Conservation (phyloP, 2,888 invertebrate genomes). For the Netelia virgata region DNA sequence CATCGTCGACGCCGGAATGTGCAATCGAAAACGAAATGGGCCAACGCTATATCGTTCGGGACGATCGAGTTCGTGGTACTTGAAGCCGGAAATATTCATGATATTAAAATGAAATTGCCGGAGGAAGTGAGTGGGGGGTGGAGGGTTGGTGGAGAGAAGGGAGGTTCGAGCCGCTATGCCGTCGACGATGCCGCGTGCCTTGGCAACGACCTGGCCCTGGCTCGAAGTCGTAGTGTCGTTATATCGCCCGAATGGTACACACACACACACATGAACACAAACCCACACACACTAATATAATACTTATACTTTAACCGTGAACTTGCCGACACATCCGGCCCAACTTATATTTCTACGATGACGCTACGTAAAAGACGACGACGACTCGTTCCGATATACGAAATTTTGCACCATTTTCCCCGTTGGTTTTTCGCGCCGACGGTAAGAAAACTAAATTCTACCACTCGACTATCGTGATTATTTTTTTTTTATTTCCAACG, state of each 20-base stretch:
- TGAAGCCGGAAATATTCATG: slow-evolving; percentile 82
- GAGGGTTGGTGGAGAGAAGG: slow-evolving; percentile 2
- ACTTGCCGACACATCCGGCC: slow-evolving; percentile 69
- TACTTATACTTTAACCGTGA: slow-evolving; percentile 69
- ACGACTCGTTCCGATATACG: slow-evolving; percentile 12
- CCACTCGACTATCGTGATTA: background rate
- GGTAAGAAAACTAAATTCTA: too few relatives aligned
- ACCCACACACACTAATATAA: background rate
- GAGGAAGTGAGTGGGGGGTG: slow-evolving; percentile 55
- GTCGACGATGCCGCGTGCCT: slow-evolving; percentile 59
- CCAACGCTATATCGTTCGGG: slow-evolving; percentile 73
- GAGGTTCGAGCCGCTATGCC: slow-evolving; percentile 22
- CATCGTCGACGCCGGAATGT: slow-evolving; percentile 66
- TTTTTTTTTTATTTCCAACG: too few relatives aligned
- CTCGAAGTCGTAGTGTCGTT: slow-evolving; percentile 28
- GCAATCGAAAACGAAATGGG: slow-evolving; percentile 77
- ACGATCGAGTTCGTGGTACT: slow-evolving; percentile 79
- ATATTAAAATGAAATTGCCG: slow-evolving; percentile 83
- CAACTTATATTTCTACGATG: slow-evolving; percentile 45
- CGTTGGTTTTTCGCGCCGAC: background rate
- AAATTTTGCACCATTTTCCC: slow-evolving; percentile 33
- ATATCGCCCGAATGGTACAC: slow-evolving; percentile 13
- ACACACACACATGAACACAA: background rate
- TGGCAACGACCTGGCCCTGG: slow-evolving; percentile 65
- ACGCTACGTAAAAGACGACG: slow-evolving; percentile 12